Base-by-base conservation (phyloP, 2,113 vertebrate genomes). In the Oreochromis aureus region DNA sequence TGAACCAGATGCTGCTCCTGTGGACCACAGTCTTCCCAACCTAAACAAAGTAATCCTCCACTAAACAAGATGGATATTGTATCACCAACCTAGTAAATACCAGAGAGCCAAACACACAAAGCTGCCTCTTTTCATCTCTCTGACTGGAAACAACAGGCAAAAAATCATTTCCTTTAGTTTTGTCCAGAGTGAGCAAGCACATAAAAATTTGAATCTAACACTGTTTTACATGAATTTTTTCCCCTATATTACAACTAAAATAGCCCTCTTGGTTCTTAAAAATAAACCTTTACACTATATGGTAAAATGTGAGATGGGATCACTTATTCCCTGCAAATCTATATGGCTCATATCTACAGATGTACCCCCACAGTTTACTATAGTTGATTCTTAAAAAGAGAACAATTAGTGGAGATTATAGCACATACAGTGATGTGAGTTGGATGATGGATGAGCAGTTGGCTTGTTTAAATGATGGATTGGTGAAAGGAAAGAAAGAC, bases 61-160 rank as follows among this genome's bases (percentile, higher is more conserved):
- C 93, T 94, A 94, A 95, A 95, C 95, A 96, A 95, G 93, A 95
- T 94, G 93, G 95, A 95, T 95, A 95, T 95, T 96, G 95, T 95
- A 94, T 96, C 94, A 91, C 86, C 92, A 81, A 79, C 87, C 91
- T 44, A 86, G 92, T 91, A 92, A 93, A 92, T 89, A 91, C 85
- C 89, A 91, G 63, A 86, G 84, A 85, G 48, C 46, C 55, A 87
- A 83, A 66, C 84, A 86, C 85, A 88, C 80, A 90, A 83, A 88
- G 78, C 63, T 78, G 63, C 79, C 90, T 89, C 69, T 90, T 81
- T 66, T 85, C 76, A 27, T 76, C 41, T 61, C 63, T 56, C 54
- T 30, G 81, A 88, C 80, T 61, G 16, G 19, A 54, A 34, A 54
- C 80, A 81, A 66, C 39, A 66, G 83, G 80, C 81, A 83, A 84